Base-by-base conservation (phyloP, 2,797 vertebrate species). In the Enteromius viviparus region DNA sequence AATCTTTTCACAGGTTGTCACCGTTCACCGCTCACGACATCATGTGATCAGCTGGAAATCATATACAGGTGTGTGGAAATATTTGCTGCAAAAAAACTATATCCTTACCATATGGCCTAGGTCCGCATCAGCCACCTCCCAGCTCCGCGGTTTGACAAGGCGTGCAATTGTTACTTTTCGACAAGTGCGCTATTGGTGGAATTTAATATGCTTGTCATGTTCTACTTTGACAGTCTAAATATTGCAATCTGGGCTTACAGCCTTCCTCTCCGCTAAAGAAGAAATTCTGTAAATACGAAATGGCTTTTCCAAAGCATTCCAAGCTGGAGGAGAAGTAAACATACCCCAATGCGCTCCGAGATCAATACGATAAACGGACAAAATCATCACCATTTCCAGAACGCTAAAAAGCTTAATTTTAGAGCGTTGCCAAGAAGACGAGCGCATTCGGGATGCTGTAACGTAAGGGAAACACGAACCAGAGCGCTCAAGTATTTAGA, bases 1-100 rank as follows among this genome's bases (percentile, higher is more conserved):
- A 95, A 95, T 94, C 93, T 91, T 87, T 89, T 88, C 32, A 37
- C 90, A 89, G 89, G 91, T 90, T 93, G 91, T 93, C 92, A 92
- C 86, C 60, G 80, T 91, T 90, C 88, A 85, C 84, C 79, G 81
- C 89, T 85, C 89, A 78, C 85, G 88, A 93, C 90, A 89, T 85
- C 88, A 91, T 90, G 90, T 76, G 91, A 93, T 90, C 89, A 85
- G 87, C 86, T 85, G 86, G 84, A 94, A 93, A 93, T 94, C 88
- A 91, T 81, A 91, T 88, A 87, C 92, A 94, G 91, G 93, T 94
- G 93, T 89, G 87, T 87, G 83, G 68, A 76, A 85, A 81, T 26
- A 68, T 74, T 81, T 23, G 23, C 42, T 68, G 72, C 34, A 68
- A 53, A 65, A 84, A 66, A 21, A 29, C 3, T 29, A 83, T 84